Evolutionary conservation across 1,140 invertebrate genomes (phyloP).

Genomic region (Atopsyche davidsoni): DNA sequence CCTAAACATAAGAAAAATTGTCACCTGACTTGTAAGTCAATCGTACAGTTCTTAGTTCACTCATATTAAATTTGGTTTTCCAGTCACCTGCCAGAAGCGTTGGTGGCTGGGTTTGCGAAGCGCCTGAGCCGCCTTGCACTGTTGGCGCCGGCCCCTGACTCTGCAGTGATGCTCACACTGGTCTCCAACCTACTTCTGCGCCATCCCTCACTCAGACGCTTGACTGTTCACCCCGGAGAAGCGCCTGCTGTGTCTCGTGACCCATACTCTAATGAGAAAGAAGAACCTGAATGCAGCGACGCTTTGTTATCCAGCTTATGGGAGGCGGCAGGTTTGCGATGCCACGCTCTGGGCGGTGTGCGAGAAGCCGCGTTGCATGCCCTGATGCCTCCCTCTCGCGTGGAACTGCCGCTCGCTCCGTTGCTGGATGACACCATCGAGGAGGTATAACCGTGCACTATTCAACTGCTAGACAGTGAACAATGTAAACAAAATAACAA

Average conservation of each 20-base stretch:
- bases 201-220: conserved; percentile 74
- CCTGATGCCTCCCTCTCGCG: conserved; percentile 3
- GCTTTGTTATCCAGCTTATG: conserved; percentile 86
- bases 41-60: too few species aligned
- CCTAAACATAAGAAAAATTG: too few species aligned
- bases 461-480: background rate
- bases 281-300: conserved; percentile 67
- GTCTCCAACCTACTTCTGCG: conserved; percentile 81
- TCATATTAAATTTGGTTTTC: conserved; percentile 37
- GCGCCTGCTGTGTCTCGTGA: conserved; percentile 55
- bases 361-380: conserved; percentile 15
- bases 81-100: conserved; percentile 83
- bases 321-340: conserved; percentile 76
- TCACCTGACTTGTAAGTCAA: too few species aligned
- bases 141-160: conserved; percentile 72
- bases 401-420: conserved; percentile 20
- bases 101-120: conserved; percentile 93
- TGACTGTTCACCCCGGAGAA: conserved; percentile 57
- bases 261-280: conserved; percentile 77
- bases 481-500: background rate
- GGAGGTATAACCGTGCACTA: conserved; percentile 17
- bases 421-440: conserved; percentile 23
- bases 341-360: conserved; percentile 62
- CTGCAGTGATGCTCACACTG: conserved; percentile 73
- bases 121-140: conserved; percentile 76